Evolutionary conservation across 1,140 invertebrate species (phyloP).

Genomic region (Drosophila triauraria): DNA sequence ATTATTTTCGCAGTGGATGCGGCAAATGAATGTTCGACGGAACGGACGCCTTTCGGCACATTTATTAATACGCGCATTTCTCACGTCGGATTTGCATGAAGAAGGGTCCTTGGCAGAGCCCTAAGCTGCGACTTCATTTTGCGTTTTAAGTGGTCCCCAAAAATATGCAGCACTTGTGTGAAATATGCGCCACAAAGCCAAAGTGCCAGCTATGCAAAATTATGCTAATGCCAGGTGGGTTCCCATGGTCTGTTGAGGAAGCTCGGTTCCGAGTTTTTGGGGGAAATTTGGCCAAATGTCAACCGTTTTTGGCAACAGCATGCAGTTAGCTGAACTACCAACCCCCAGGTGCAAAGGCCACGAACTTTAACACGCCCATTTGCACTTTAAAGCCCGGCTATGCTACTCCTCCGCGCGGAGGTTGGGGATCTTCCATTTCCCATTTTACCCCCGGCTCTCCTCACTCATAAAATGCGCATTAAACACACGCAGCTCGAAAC

Average conservation of each 20-base stretch:
- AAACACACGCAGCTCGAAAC: constrained; percentile 74
- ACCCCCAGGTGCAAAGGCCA: constrained; percentile 55
- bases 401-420: not conserved
- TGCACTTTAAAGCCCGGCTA: constrained; percentile 67
- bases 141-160: constrained; percentile 71
- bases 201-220: constrained; percentile 76
- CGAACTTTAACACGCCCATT: constrained; percentile 69
- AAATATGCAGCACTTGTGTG: constrained; percentile 76
- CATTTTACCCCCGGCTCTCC: constrained; percentile 32
- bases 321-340: constrained; percentile 53
- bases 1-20: not conserved
- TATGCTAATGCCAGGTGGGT: constrained; percentile 75
- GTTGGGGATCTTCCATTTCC: constrained; percentile 3
- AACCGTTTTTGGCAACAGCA: constrained; percentile 57
- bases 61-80: constrained; percentile 78
- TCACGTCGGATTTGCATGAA: constrained; percentile 59
- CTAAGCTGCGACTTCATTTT: constrained; percentile 72
- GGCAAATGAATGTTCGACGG: constrained; percentile 1
- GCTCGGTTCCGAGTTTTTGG: not conserved
- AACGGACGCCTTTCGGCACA: constrained; percentile 36
- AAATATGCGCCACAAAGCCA: constrained; percentile 67
- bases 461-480: constrained; percentile 83
- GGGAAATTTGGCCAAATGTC: constrained; percentile 54
- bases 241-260: constrained; percentile 12
- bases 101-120: constrained; percentile 6